phyloP scores from a whole-genome alignment of 2,113 vertebrate species.

The Alaudala cheleensis region DNA sequence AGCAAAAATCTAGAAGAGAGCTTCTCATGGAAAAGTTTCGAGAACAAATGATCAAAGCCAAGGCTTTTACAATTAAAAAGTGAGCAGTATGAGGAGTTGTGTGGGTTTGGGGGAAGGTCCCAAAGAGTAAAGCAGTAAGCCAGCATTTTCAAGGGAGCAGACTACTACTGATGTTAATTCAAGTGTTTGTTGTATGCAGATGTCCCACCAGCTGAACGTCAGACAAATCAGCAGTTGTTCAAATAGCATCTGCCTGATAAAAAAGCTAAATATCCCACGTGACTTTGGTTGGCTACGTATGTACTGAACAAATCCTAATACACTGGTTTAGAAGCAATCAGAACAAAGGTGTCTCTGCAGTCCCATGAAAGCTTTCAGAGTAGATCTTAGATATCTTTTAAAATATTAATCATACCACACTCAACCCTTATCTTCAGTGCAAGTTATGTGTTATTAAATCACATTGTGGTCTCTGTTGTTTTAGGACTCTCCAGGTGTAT shows the following conservation, averaged over 20 bases:
- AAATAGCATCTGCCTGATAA: neutral
- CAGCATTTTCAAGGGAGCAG: neutral
- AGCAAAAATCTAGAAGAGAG: conserved; percentile 87
- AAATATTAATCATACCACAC: neutral
- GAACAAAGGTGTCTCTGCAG: neutral
- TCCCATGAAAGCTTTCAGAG: neutral
- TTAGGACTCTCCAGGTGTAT: conserved; percentile 88
- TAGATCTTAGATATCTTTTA: neutral
- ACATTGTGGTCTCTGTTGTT: neutral
- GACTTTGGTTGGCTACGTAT: neutral
- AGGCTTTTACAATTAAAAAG: conserved; percentile 86
- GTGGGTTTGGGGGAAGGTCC: neutral
- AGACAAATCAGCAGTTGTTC: neutral
- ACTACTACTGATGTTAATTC: neutral
- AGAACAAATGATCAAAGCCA: conserved; percentile 90
- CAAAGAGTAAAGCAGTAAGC: neutral
- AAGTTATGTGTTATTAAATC: neutral
- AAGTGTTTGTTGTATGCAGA: neutral
- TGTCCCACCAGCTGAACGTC: neutral
- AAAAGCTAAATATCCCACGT: neutral
- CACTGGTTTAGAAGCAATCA: neutral
- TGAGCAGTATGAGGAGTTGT: conserved; percentile 55
- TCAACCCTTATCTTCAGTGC: neutral
- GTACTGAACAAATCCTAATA: neutral
- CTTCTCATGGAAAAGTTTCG: conserved; percentile 89